Evolutionary conservation across 2,888 invertebrate species (phyloP).

Genomic region (Sphaerophoria rueppellii): DNA sequence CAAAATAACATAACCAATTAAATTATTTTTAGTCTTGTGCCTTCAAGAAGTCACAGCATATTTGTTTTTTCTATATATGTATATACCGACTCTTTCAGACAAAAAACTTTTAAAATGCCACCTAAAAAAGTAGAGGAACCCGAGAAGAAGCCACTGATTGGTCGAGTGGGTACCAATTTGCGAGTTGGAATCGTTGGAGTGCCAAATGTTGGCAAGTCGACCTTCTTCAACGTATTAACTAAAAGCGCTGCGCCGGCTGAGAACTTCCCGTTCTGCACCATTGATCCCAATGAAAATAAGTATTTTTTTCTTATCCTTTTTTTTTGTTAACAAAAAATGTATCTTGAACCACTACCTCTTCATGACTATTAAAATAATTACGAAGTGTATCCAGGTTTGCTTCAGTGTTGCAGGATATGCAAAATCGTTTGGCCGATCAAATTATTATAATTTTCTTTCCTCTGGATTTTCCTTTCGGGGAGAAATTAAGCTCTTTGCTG

Average conservation of each 20-base stretch:
- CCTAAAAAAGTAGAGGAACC: constrained; percentile 96
- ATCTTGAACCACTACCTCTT: constrained; percentile 22
- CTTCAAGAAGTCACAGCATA: neutral
- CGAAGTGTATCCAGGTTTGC: constrained; percentile 44
- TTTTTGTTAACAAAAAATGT: constrained; percentile 54
- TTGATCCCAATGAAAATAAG: constrained; percentile 99
- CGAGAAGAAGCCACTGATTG: constrained; percentile 94
- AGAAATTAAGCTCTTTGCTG: constrained; percentile 55
- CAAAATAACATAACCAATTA: no score
- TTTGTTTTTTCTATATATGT: neutral
- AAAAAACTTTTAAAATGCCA: constrained; percentile 80
- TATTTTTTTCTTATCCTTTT: constrained; percentile 82
- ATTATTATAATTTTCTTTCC: constrained; percentile 65
- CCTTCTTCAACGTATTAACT: constrained; percentile 99
- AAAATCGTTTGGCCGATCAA: constrained; percentile 45
- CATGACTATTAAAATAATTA: constrained; percentile 52
- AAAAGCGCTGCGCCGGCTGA: constrained; percentile 98
- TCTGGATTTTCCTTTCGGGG: constrained; percentile 54
- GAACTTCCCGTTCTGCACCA: constrained; percentile 99
- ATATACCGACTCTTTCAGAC: constrained; percentile 22
- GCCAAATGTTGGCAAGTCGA: constrained; percentile 99
- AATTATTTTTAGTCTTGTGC: neutral
- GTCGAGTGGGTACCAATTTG: constrained; percentile 96
- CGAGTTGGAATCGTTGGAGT: constrained; percentile 96
- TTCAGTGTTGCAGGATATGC: constrained; percentile 29